phyloP scores from a whole-genome alignment of 2,113 vertebrate genomes.

The Myotis davidii region DNA sequence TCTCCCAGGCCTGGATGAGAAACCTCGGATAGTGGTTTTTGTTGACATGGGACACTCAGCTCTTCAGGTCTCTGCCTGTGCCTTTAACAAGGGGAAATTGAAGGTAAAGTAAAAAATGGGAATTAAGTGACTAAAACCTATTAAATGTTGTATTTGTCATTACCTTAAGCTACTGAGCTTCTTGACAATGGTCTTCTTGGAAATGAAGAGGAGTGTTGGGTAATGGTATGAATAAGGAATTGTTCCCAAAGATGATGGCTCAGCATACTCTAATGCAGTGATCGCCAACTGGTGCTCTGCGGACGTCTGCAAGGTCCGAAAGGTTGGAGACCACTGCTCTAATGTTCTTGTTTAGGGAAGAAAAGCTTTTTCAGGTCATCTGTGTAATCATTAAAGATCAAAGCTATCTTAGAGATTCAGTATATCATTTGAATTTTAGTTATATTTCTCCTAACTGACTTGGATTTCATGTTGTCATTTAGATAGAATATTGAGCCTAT shows the following conservation, averaged over 20 bases:
- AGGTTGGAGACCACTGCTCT: too few species aligned
- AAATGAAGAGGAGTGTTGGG: neutral
- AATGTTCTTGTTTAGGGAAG: neutral
- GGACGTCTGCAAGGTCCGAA: too few species aligned
- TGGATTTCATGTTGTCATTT: neutral
- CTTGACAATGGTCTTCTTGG: neutral
- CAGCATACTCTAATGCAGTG: neutral
- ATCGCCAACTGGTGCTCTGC: too few species aligned
- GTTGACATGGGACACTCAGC: constrained; percentile 91
- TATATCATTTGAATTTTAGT: constrained; percentile 19
- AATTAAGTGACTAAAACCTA: neutral
- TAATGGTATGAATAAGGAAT: neutral
- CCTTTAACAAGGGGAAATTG: constrained; percentile 89
- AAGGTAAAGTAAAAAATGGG: constrained; percentile 82
- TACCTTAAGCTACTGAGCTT: neutral
- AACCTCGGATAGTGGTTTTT: constrained; percentile 88
- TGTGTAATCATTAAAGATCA: neutral
- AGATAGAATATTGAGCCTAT: neutral
- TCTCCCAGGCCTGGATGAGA: constrained; percentile 87
- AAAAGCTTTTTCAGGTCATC: neutral
- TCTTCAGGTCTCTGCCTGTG: constrained; percentile 89
- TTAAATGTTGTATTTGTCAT: neutral
- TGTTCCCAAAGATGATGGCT: neutral
- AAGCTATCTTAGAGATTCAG: neutral
- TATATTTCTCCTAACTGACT: neutral